Percentiles rank a stretch among this genome's conserved stretches.
Conservation (phyloP, 2,797 vertebrate species). For the Gambelia wislizenii region DNA sequence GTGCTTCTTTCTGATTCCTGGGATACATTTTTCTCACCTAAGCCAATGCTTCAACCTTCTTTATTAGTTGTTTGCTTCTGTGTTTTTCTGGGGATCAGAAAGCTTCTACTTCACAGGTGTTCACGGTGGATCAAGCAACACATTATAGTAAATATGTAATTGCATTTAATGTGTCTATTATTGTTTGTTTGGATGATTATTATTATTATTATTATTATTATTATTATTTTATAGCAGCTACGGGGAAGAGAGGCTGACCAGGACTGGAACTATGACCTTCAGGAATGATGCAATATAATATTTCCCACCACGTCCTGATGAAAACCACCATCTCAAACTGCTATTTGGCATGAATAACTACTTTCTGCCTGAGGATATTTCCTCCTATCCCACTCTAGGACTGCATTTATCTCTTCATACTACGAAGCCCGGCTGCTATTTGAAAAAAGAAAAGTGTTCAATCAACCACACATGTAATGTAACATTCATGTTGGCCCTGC, state of each 20-base stretch:
- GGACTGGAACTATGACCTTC: not conserved
- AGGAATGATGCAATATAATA: not conserved
- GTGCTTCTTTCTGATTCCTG: not conserved
- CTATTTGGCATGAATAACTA: not conserved
- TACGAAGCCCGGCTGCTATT: not conserved
- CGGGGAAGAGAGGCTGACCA: not conserved
- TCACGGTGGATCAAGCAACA: not conserved
- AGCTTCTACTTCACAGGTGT: constrained; percentile 8
- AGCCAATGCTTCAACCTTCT: not conserved
- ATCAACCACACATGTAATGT: not conserved
- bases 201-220: no score
- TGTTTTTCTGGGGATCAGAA: not conserved
- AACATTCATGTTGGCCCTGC: not conserved
- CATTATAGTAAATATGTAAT: not conserved
- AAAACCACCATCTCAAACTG: not conserved
- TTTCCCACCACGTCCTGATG: not conserved
- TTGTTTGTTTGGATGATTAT: no score
- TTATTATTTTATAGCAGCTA: not conserved
- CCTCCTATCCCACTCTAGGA: not conserved
- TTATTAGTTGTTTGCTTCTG: not conserved
- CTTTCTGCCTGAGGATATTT: not conserved
- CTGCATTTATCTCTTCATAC: not conserved
- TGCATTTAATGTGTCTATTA: not conserved
- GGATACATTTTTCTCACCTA: constrained; percentile 12
- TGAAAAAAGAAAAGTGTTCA: not conserved